phyloP scores from a whole-genome alignment of 2,797 vertebrate genomes.

The Halcyon badia region DNA sequence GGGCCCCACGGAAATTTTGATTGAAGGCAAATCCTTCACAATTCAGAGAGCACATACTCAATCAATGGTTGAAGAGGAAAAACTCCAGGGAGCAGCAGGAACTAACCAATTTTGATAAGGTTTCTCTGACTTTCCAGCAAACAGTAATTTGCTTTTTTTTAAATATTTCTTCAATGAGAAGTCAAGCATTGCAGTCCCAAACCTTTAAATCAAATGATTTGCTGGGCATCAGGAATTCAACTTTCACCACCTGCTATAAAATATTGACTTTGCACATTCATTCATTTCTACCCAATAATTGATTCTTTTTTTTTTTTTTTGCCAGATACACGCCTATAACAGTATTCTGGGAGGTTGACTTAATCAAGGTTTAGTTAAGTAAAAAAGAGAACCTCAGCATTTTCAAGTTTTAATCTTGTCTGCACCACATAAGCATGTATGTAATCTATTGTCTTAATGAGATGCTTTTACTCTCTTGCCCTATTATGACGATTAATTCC shows the following conservation, averaged over 20 bases:
- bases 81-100: constrained; percentile 63
- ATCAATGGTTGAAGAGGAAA: constrained; percentile 49
- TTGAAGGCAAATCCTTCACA: constrained; percentile 73
- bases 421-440: neutral
- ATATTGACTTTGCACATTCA: constrained; percentile 52
- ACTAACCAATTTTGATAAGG: constrained; percentile 67
- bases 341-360: constrained; percentile 8
- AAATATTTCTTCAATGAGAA: constrained; percentile 67
- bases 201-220: constrained; percentile 74
- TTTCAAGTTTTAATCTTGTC: constrained; percentile 25
- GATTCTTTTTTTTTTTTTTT: constrained; percentile 4
- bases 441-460: constrained; percentile 31
- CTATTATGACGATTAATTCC: neutral
- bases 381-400: constrained; percentile 40
- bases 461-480: neutral
- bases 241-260: constrained; percentile 43
- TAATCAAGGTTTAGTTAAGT: constrained; percentile 12
- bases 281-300: constrained; percentile 44
- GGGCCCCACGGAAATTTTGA: constrained; percentile 50
- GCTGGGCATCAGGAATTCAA: constrained; percentile 46
- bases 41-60: constrained; percentile 62
- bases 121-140: constrained; percentile 70
- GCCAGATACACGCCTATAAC: neutral
- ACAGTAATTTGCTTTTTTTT: constrained; percentile 67
- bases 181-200: constrained; percentile 51